Percentiles rank a stretch among this genome's conserved stretches.
Conservation (phyloP, 2,797 vertebrate genomes). For the Podarcis lilfordi region DNA sequence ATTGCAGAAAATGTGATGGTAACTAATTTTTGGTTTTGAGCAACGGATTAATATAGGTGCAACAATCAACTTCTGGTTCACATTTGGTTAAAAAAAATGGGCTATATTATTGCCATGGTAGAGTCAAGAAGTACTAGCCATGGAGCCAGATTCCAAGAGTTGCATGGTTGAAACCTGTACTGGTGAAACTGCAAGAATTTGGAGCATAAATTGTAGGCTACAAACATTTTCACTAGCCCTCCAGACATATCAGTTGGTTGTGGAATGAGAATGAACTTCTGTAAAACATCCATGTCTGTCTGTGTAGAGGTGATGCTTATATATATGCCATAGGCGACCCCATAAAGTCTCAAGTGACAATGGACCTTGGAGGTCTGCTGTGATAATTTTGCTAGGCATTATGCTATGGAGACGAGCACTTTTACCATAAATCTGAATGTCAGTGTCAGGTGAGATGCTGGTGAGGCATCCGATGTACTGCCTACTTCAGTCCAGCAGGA, state of each 20-base stretch:
- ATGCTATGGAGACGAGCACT: too few species aligned
- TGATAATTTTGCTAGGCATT: too few species aligned
- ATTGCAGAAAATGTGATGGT: constrained; percentile 54
- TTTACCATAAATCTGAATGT: too few species aligned
- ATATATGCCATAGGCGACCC: too few species aligned
- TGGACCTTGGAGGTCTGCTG: too few species aligned
- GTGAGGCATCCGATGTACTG: too few species aligned
- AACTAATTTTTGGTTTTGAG: constrained; percentile 62
- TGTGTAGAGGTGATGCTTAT: neutral
- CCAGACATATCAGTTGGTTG: neutral
- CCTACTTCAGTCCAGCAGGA: too few species aligned
- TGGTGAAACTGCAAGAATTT: neutral
- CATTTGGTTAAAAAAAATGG: neutral
- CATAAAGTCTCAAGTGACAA: too few species aligned
- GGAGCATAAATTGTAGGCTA: neutral
- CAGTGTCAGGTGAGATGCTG: too few species aligned
- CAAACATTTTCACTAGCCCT: neutral
- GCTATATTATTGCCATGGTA: neutral
- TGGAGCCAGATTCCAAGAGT: neutral
- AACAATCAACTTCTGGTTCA: constrained; percentile 50
- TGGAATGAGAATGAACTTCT: neutral
- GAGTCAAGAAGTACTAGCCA: neutral
- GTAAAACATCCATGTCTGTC: neutral
- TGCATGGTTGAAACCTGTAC: neutral
- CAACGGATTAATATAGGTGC: constrained; percentile 47